phyloP scores from a whole-genome alignment of 2,888 invertebrate genomes.

The Meta bourneti region DNA sequence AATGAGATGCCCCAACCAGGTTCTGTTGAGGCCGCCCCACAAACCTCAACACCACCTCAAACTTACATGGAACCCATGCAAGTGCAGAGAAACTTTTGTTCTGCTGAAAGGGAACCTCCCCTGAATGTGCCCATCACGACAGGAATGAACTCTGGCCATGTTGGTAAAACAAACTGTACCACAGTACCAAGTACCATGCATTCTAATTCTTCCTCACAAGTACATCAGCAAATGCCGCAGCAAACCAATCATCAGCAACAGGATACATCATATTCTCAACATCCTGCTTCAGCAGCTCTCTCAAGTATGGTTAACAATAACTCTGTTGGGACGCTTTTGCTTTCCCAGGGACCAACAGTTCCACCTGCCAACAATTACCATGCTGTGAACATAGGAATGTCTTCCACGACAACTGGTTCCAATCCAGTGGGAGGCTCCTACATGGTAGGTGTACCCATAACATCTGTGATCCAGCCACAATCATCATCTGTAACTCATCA shows the following conservation, averaged over 20 bases:
- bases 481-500: conserved; percentile 67
- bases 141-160: conserved; percentile 3
- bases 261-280: conserved; percentile 42
- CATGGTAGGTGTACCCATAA: conserved; percentile 83
- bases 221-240: conserved; percentile 72
- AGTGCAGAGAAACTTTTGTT: conserved; percentile 72
- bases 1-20: conserved; percentile 92
- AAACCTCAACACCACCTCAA: conserved; percentile 78
- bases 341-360: conserved; percentile 48
- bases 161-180: conserved; percentile 30
- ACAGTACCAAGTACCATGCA: conserved; percentile 5
- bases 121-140: conserved; percentile 69
- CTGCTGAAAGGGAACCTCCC: conserved; percentile 36
- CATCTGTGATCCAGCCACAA: conserved; percentile 85
- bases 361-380: conserved; percentile 58
- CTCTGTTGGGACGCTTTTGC: conserved; percentile 47
- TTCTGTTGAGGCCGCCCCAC: conserved; percentile 84
- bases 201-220: conserved; percentile 27
- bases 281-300: conserved; percentile 72
- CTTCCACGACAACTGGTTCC: conserved; percentile 50
- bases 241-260: conserved; percentile 78
- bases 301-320: conserved; percentile 70
- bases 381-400: conserved; percentile 73
- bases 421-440: conserved; percentile 83
- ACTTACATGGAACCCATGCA: conserved; percentile 81